Percentiles rank a stretch among this genome's conserved stretches.
These are phyloP conservation scores for Gallinago undulata DNA, from an alignment of 2,113 vertebrate genomes.

Conservation along the genomic window DNA sequence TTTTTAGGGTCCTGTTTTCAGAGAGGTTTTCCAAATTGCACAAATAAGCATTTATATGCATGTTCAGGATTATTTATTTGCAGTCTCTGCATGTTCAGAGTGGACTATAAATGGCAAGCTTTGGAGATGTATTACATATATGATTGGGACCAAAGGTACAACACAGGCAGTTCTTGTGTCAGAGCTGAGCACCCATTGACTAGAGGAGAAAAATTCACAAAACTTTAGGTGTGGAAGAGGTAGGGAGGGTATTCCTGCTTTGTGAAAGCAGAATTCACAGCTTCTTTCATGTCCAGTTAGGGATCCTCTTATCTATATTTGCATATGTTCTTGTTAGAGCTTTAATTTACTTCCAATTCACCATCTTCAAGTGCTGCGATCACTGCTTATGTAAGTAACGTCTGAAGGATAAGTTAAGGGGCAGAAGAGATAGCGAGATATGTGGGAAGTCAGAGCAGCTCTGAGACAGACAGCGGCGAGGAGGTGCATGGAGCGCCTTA, in stretches of 20 bases:
- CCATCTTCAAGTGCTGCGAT: background rate
- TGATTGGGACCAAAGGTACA: background rate
- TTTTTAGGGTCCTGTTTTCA: background rate
- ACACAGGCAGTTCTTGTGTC: background rate
- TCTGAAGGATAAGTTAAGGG: background rate
- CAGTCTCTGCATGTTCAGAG: background rate
- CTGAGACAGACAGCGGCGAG: background rate
- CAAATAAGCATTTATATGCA: background rate
- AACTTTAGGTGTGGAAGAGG: background rate
- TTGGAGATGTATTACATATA: background rate
- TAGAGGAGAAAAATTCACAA: background rate
- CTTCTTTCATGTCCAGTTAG: background rate
- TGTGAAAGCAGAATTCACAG: background rate
- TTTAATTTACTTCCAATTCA: background rate
- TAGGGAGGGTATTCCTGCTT: background rate
- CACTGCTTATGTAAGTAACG: background rate
- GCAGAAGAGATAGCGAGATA: background rate
- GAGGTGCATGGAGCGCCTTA: background rate
- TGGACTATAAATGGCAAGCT: background rate
- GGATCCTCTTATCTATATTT: background rate
- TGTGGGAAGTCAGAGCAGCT: background rate
- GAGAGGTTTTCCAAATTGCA: background rate
- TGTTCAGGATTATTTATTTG: background rate
- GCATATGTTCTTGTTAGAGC: background rate
- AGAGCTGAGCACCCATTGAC: background rate